These are phyloP conservation scores for Smithornis capensis DNA, from an alignment of 2,113 vertebrate genomes.

Conservation along the genomic window DNA sequence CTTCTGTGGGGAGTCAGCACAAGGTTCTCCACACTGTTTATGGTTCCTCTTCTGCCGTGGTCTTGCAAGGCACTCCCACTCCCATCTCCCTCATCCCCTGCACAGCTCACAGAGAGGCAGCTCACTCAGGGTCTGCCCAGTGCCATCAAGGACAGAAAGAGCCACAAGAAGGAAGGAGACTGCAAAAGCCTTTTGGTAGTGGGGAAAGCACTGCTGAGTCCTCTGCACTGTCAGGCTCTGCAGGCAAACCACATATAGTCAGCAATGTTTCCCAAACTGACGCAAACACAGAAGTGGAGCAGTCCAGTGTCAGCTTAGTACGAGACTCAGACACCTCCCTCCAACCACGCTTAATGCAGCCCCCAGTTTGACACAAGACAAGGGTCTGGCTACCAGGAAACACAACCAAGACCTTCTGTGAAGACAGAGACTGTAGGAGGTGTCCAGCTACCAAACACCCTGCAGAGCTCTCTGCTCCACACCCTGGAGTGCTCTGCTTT, in stretches of 20 bases:
- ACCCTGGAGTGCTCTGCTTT: not conserved
- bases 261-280: not conserved
- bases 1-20: rapidly evolving
- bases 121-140: rapidly evolving
- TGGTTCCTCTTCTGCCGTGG: not conserved
- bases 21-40: rapidly evolving
- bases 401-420: no score
- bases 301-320: not conserved
- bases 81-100: not conserved
- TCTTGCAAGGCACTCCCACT: not conserved
- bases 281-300: not conserved
- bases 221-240: not conserved
- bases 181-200: not conserved
- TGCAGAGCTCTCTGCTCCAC: not conserved
- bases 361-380: not conserved
- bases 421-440: rapidly evolving
- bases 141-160: rapidly evolving
- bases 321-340: not conserved
- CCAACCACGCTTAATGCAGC: rapidly evolving
- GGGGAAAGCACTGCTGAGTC: not conserved
- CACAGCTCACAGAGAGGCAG: rapidly evolving
- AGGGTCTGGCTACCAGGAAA: not conserved
- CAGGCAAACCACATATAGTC: not conserved
- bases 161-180: not conserved
- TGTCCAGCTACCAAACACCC: rapidly evolving